Evolutionary conservation across 2,888 invertebrate species (phyloP).

Genomic region (Eretmocerus hayati): DNA sequence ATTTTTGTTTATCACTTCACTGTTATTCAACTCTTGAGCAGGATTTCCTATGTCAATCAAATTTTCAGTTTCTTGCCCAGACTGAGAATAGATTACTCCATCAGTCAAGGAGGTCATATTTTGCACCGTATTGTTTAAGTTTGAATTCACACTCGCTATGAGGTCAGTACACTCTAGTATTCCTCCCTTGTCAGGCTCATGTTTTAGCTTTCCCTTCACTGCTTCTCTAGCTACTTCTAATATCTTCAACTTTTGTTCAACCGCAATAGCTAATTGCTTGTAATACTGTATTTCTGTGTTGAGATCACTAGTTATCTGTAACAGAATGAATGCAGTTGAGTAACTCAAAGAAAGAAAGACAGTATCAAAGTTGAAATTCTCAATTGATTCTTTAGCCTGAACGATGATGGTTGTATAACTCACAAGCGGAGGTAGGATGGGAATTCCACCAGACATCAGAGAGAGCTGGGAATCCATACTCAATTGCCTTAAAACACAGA

Average conservation of each 20-base stretch:
- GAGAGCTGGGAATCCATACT: slow-evolving; percentile 10
- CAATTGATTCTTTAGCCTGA: no score
- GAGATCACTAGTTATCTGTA: slow-evolving; percentile 59
- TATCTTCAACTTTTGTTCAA: slow-evolving; percentile 54
- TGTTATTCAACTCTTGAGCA: slow-evolving; percentile 2
- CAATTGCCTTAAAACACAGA: no score
- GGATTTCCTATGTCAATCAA: slow-evolving; percentile 11
- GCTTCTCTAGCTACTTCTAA: slow-evolving; percentile 21
- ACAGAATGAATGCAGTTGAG: no score
- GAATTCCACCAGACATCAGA: slow-evolving; percentile 63
- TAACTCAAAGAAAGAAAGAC: slow-evolving; percentile 14
- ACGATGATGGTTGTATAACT: no score
- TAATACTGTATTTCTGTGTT: slow-evolving; percentile 61
- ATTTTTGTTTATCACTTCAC: slow-evolving; percentile 9
- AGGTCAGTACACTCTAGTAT: neutral
- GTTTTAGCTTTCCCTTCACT: slow-evolving; percentile 6
- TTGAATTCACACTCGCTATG: slow-evolving; percentile 1
- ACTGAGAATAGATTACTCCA: slow-evolving; percentile 9
- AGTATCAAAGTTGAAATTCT: neutral
- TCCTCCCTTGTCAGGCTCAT: neutral
- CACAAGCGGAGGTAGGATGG: slow-evolving; percentile 72
- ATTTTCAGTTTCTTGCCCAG: slow-evolving; percentile 10
- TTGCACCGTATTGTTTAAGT: slow-evolving; percentile 9
- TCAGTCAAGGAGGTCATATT: slow-evolving; percentile 1
- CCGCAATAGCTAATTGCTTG: slow-evolving; percentile 58